Base-by-base conservation (phyloP, 2,888 invertebrate genomes). In the Laspeyria flexula region DNA sequence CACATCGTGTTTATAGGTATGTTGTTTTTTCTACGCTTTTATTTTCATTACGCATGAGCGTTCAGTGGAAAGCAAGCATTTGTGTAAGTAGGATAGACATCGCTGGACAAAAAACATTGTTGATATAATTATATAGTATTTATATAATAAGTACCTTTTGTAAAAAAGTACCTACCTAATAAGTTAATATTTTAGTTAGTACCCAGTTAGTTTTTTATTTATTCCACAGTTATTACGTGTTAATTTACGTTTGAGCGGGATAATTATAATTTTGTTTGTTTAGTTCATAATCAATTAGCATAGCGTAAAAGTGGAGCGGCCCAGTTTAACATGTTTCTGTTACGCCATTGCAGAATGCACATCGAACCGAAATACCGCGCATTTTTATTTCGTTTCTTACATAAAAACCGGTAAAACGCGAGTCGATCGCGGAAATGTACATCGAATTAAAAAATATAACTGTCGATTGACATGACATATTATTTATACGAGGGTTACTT, bases 401-500 rank as follows among this genome's bases (percentile, higher is more conserved):
- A 42, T 65, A 56, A 51, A 41, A 57, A 64, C 57, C 57, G 43
- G 62, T 54, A 43, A 29, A 33, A 31, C 29, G 33, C 38, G 30
- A 27, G 23, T 29, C 29, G 31, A 21, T 48, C 38, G 55, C 47
- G 50, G 60, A 54, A 65, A 13, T 31, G 13, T 9, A 11, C 1
- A 11, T 25, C 7, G 3, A 6, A 18, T 18, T 18, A 25, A 25
- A 25, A 2, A 3, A 21, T 21, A 21, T 25, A 25, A 7, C 9
- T 25, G 9, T 7, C 3, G 25, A 21, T 5, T 21, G n/a, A 21
- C 21, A 21, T 21, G 5, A 5, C 21, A 2, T 2, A 21, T 21
- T 2, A 21, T 21, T n/a, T n/a, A n/a, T n/a, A n/a, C 5, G 25
- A 25, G 7, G 25, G 9, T 25, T 25, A 7, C 7, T 25, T 25